These are phyloP conservation scores for Hiodon tergisus DNA, from an alignment of 2,113 vertebrate genomes.

Conservation along the genomic window DNA sequence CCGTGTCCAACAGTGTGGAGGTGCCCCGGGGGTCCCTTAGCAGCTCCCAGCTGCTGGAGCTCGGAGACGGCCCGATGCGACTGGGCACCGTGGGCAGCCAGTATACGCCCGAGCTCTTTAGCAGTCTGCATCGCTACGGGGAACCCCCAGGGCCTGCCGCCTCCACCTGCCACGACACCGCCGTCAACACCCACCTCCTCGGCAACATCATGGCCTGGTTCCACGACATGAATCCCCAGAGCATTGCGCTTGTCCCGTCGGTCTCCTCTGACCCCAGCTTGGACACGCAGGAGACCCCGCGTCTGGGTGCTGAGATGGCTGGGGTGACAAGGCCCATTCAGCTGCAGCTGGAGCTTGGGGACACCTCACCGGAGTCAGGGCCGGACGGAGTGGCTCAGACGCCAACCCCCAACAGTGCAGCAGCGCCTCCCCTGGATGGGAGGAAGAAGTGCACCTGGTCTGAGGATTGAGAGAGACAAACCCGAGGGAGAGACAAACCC, in stretches of 20 bases:
- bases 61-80: constrained; percentile 77
- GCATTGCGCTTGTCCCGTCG: constrained; percentile 80
- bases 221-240: constrained; percentile 95
- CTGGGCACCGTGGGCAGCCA: constrained; percentile 71
- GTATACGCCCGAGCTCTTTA: constrained; percentile 58
- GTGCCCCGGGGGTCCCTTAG: constrained; percentile 74
- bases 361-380: constrained; percentile 48
- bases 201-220: constrained; percentile 98
- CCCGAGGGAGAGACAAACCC: too few species aligned
- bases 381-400: constrained; percentile 56
- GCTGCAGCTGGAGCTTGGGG: constrained; percentile 64
- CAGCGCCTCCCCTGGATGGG: constrained; percentile 80
- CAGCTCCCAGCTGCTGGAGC: constrained; percentile 88
- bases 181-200: constrained; percentile 79
- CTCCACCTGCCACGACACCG: constrained; percentile 67
- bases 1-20: constrained; percentile 65
- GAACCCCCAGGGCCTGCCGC: constrained; percentile 59
- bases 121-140: constrained; percentile 59
- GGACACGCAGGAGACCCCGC: constrained; percentile 35
- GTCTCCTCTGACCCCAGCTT: constrained; percentile 61
- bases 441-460: constrained; percentile 85
- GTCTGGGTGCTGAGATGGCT: too few species aligned
- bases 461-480: constrained; percentile 50
- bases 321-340: constrained; percentile 60
- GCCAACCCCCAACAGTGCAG: constrained; percentile 65